Conservation (phyloP, 2,888 invertebrate species). For the Parapristionchus giblindavisi region DNA sequence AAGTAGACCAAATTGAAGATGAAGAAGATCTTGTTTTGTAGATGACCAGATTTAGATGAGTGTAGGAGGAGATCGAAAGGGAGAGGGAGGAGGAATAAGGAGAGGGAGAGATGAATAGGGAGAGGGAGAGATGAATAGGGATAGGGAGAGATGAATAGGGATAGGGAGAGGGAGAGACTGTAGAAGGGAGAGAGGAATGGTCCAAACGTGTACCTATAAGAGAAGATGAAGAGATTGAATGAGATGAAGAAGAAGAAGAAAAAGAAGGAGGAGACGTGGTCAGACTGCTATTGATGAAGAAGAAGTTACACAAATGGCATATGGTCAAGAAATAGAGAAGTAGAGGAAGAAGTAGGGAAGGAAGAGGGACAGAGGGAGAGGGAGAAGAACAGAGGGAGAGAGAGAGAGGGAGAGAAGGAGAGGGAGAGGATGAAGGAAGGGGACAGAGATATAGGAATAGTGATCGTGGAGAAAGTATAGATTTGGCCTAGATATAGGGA, state of each 20-base stretch:
- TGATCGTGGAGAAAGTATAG: no score
- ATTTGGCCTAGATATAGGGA: slow-evolving; percentile 11
- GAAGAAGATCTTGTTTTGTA: slow-evolving; percentile 40
- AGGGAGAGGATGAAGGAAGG: slow-evolving; percentile 13
- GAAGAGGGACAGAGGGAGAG: not conserved
- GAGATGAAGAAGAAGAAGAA: slow-evolving; percentile 16
- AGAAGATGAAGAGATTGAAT: slow-evolving; percentile 32
- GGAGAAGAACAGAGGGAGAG: no score
- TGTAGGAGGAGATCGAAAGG: not conserved
- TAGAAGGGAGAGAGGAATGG: not conserved
- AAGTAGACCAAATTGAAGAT: slow-evolving; percentile 13
- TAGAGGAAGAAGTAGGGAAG: not conserved
- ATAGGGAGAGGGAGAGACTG: not conserved
- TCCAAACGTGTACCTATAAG: slow-evolving; percentile 23
- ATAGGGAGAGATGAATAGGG: not conserved
- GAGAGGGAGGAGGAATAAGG: slow-evolving; percentile 3
- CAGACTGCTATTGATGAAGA: slow-evolving; percentile 14
- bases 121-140: not conserved
- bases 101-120: not conserved
- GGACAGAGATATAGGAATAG: no score
- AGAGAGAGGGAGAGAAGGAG: not conserved
- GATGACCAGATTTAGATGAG: slow-evolving; percentile 20
- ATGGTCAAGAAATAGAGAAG: slow-evolving; percentile 20
- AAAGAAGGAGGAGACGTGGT: slow-evolving; percentile 25
- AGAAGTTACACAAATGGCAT: not conserved